Base-by-base conservation (phyloP, 2,113 vertebrate species). In the Lampris megalopsis region DNA sequence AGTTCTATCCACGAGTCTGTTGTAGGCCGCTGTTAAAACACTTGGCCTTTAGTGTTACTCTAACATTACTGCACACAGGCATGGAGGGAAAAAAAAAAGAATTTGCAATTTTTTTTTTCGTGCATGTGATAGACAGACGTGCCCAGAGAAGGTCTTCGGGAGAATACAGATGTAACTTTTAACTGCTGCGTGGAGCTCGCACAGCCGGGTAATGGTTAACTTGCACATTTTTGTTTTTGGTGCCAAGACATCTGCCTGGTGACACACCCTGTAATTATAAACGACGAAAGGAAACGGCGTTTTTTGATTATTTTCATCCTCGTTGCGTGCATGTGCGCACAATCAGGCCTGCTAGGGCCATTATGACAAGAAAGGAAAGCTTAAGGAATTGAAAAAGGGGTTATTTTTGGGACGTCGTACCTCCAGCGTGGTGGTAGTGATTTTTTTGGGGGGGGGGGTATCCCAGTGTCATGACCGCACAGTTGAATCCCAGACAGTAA, bases 261-360 rank as follows among this genome's bases (percentile, higher is more conserved):
- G 93, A 90, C 95, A 95, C 95, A 91, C 96, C 95, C 95, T 96
- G 72, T 93, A 94, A 97, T 97, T 97, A 96, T 84, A 79, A 56
- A 61, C 89, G 77, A 89, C 90, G 87, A 83, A 89, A 94, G 88
- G 90, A 94, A 89, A 90, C 93, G 91, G 83, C 0, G 6, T 77
- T 91, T 87, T 92, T 89, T 83, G 94, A 94, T 93, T 92, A 92
- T 92, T 92, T 92, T 87, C 86, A 80, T 88, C 78, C 84, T 63
- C 60, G 71, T 77, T 87, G 81, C 77, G 60, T 72, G 72, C 76
- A 73, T 72, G 73, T 79, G 60, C 49, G 82, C 53, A 63, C 83
- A 85, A 49, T 72, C 45, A 24, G 43, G 74, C 72, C 68, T 85
- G 82, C 70, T 77, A 49, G 35, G 24, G 71, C 74, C 62, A 79